These are phyloP conservation scores for Tetragonisca angustula DNA, from an alignment of 2,888 invertebrate species.

Conservation along the genomic window DNA sequence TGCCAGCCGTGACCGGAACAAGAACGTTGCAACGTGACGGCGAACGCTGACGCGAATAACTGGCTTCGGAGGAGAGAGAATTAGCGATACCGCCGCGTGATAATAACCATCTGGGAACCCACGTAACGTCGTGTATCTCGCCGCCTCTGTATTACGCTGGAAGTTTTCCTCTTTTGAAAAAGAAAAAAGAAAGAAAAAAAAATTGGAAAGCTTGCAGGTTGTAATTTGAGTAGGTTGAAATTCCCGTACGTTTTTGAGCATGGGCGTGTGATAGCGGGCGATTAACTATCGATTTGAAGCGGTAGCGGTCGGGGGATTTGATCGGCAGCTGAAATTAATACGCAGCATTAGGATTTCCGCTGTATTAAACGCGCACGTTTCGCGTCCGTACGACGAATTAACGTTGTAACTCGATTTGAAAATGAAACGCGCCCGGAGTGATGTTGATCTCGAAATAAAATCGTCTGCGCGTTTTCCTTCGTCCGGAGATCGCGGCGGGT, in stretches of 20 bases:
- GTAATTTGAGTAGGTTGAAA: not conserved
- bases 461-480: not conserved
- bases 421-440: not conserved
- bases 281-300: not conserved
- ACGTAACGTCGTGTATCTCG: not conserved
- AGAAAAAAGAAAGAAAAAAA: too few species aligned
- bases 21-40: conserved; percentile 25
- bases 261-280: not conserved
- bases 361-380: not conserved
- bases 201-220: not conserved
- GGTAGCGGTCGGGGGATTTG: not conserved
- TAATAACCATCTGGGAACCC: conserved; percentile 10
- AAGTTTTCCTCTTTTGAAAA: not conserved
- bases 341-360: not conserved
- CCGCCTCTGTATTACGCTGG: not conserved
- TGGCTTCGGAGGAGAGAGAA: conserved; percentile 20
- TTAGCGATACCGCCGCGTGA: conserved; percentile 5
- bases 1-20: conserved; percentile 42
- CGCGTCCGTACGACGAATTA: too few species aligned
- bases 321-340: not conserved
- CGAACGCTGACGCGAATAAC: conserved; percentile 42
- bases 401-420: not conserved
- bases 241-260: not conserved
- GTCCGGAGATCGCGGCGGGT: not conserved
- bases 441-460: not conserved